A percentile compares a stretch with the other conserved stretches of the same genome.
Evolutionary conservation across 2,888 invertebrate genomes (phyloP).

Genomic region (Cephus pulcher): DNA sequence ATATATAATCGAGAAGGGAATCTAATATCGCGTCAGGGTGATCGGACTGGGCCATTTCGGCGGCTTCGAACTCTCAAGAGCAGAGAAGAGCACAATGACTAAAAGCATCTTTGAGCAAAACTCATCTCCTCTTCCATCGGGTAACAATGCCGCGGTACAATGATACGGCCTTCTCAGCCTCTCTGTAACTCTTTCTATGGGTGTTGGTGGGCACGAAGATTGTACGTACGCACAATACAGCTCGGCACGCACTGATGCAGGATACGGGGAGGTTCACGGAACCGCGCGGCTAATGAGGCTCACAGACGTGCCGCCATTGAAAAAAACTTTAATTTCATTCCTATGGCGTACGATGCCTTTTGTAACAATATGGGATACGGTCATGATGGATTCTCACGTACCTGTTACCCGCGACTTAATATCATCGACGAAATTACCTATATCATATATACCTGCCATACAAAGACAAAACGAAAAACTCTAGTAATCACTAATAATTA

Average conservation of each 20-base stretch:
- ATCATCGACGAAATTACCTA: not conserved
- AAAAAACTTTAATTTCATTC: slow-evolving; percentile 20
- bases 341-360: slow-evolving; percentile 8
- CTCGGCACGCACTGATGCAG: not conserved
- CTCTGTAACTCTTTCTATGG: not conserved
- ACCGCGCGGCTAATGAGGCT: slow-evolving; percentile 28
- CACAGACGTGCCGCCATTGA: slow-evolving; percentile 32
- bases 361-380: slow-evolving; percentile 12
- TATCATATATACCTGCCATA: not conserved
- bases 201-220: not conserved
- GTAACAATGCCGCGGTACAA: slow-evolving; percentile 54
- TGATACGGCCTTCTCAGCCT: slow-evolving; percentile 36
- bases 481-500: not conserved
- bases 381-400: not conserved
- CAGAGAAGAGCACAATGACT: slow-evolving; percentile 41
- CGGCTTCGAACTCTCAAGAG: slow-evolving; percentile 15
- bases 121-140: slow-evolving; percentile 53
- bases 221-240: not conserved
- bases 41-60: slow-evolving; percentile 29
- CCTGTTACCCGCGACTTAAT: not conserved
- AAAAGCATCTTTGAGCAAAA: slow-evolving; percentile 50
- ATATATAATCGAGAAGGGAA: not conserved
- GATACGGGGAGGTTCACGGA: slow-evolving; percentile 21
- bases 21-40: not conserved
- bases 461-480: not conserved